phyloP scores from a whole-genome alignment of 2,113 vertebrate species.

The Aegotheles bennettii region DNA sequence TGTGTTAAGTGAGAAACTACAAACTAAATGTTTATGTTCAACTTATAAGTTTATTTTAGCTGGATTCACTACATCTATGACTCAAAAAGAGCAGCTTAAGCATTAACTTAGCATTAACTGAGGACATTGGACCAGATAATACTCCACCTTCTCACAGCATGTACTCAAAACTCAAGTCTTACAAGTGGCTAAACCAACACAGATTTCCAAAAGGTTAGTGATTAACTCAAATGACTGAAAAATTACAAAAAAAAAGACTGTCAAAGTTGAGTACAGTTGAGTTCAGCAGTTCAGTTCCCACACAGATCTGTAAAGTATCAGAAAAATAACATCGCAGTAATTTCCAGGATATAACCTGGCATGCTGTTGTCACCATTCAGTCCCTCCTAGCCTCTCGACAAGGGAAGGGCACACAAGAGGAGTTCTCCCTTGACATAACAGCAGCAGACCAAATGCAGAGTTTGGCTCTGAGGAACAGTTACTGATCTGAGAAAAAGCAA shows the following conservation, averaged over 20 bases:
- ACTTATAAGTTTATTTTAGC: conserved; percentile 4
- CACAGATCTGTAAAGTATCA: background rate
- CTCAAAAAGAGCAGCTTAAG: conserved; percentile 32
- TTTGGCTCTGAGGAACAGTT: background rate
- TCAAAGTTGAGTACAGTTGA: background rate
- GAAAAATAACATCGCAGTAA: background rate
- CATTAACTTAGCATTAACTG: conserved; percentile 14
- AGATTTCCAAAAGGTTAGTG: conserved; percentile 4
- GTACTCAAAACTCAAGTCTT: background rate
- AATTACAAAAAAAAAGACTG: background rate
- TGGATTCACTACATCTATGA: background rate
- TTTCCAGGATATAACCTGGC: background rate
- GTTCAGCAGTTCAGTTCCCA: background rate
- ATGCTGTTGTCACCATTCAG: background rate
- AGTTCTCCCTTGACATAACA: background rate
- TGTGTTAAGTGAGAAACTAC: background rate
- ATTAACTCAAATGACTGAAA: conserved; percentile 12
- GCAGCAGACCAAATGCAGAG: background rate
- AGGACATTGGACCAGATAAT: conserved; percentile 50
- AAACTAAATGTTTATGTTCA: background rate
- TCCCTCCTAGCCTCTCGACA: background rate
- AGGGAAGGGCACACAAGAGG: background rate
- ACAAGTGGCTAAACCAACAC: conserved; percentile 25
- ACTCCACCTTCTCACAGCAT: conserved; percentile 4
- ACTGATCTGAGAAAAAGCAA: background rate